Conservation (phyloP, 2,797 vertebrate genomes). For the Denticeps clupeoides region DNA sequence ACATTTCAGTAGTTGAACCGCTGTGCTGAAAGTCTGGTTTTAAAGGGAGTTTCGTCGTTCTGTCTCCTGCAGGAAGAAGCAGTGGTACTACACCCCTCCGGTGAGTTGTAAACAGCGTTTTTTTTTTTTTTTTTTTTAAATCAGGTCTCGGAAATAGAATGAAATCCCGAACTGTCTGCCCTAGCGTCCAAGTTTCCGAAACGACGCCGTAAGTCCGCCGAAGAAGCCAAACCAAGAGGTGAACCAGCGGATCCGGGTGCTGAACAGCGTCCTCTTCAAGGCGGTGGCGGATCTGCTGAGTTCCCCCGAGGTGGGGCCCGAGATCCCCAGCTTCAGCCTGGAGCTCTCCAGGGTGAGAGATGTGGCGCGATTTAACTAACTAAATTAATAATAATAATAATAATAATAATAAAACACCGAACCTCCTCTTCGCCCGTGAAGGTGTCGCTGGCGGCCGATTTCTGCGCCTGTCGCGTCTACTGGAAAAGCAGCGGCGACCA, state of each 20-base stretch:
- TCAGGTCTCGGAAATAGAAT: too few species aligned
- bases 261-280: constrained; percentile 60
- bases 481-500: constrained; percentile 52
- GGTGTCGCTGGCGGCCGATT: constrained; percentile 66
- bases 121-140: too few species aligned
- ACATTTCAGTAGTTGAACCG: too few species aligned
- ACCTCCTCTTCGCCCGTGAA: constrained; percentile 24
- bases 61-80: constrained; percentile 57
- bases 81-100: constrained; percentile 59
- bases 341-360: constrained; percentile 37
- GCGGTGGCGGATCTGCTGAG: constrained; percentile 51
- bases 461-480: constrained; percentile 64
- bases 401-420: not conserved
- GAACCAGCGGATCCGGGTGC: constrained; percentile 43
- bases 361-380: too few species aligned
- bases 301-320: constrained; percentile 57
- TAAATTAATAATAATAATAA: too few species aligned
- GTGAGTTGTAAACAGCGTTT: not conserved
- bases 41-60: too few species aligned
- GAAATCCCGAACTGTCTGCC: too few species aligned
- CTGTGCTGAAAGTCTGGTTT: too few species aligned
- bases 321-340: constrained; percentile 35
- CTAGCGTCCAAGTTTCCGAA: too few species aligned
- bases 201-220: constrained; percentile 31
- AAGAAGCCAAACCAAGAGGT: constrained; percentile 50